Percentiles rank a stretch among this genome's conserved stretches.
Conservation (phyloP, 2,797 vertebrate genomes). For the Pipistrellus nathusii region DNA sequence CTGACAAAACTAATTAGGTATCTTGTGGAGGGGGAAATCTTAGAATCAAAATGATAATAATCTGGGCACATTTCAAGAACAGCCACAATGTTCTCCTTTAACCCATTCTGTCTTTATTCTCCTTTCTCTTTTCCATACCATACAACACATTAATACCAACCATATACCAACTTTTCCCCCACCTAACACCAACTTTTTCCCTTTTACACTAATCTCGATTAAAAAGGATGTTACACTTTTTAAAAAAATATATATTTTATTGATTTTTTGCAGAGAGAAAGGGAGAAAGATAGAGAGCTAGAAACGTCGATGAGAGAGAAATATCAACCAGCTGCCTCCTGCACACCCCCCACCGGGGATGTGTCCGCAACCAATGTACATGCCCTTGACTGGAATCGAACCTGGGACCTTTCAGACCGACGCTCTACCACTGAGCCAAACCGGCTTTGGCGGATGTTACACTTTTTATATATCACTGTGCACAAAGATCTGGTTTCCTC, state of each 20-base stretch:
- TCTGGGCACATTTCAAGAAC: constrained; percentile 80
- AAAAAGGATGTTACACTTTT: not conserved
- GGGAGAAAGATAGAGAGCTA: too few relatives aligned
- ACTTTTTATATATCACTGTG: not conserved
- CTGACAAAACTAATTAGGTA: constrained; percentile 86
- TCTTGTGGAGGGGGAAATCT: constrained; percentile 75
- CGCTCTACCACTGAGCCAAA: too few relatives aligned
- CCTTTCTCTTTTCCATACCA: not conserved
- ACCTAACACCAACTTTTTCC: not conserved
- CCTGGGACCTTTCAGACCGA: too few relatives aligned
- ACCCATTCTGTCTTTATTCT: not conserved
- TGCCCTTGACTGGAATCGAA: too few relatives aligned
- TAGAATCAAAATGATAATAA: constrained; percentile 82
- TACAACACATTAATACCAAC: too few relatives aligned
- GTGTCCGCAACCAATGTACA: too few relatives aligned
- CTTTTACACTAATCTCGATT: not conserved
- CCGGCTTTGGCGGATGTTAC: not conserved
- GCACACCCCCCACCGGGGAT: too few relatives aligned
- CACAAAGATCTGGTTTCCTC: not conserved
- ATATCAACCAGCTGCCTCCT: too few relatives aligned
- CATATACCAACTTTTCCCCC: not conserved
- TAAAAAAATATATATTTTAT: not conserved
- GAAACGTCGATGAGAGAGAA: too few relatives aligned
- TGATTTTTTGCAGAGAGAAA: too few relatives aligned
- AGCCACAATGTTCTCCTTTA: not conserved